Evolutionary conservation across 1,140 invertebrate species (phyloP).

Genomic region (Drosophila murphyi): DNA sequence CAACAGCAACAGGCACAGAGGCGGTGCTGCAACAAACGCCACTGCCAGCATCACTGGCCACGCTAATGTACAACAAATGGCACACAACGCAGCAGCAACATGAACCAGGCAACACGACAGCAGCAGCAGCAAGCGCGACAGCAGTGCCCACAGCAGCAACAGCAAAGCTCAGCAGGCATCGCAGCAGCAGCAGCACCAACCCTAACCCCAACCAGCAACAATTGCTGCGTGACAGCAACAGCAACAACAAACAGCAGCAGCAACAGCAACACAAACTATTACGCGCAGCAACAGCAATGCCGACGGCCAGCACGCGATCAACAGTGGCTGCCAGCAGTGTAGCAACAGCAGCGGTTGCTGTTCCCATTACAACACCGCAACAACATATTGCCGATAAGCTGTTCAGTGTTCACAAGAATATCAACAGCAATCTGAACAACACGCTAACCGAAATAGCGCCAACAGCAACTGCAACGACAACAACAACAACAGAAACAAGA

Average conservation of each 20-base stretch:
- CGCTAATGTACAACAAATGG: slow-evolving; percentile 54
- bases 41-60: slow-evolving; percentile 53
- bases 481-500: slow-evolving; percentile 10
- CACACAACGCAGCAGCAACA: slow-evolving; percentile 56
- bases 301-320: slow-evolving; percentile 41
- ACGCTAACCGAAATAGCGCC: slow-evolving; percentile 56
- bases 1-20: slow-evolving; percentile 47
- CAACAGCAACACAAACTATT: slow-evolving; percentile 35
- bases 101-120: slow-evolving; percentile 17
- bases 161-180: slow-evolving; percentile 25
- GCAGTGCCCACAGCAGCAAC: slow-evolving; percentile 32
- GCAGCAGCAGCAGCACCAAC: slow-evolving; percentile 30
- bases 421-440: slow-evolving; percentile 65
- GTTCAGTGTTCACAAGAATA: slow-evolving; percentile 72
- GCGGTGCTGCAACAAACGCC: slow-evolving; percentile 68
- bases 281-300: slow-evolving; percentile 10
- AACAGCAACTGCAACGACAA: slow-evolving; percentile 34
- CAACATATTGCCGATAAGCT: slow-evolving; percentile 56
- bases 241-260: slow-evolving; percentile 31
- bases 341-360: slow-evolving; percentile 23
- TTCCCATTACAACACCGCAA: slow-evolving; percentile 30
- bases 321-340: slow-evolving; percentile 8
- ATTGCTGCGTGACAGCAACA: slow-evolving; percentile 31
- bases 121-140: slow-evolving; percentile 15
- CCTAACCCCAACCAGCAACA: slow-evolving; percentile 30